Evolutionary conservation across 2,888 invertebrate species (phyloP).

Genomic region (Tholera decimalis): DNA sequence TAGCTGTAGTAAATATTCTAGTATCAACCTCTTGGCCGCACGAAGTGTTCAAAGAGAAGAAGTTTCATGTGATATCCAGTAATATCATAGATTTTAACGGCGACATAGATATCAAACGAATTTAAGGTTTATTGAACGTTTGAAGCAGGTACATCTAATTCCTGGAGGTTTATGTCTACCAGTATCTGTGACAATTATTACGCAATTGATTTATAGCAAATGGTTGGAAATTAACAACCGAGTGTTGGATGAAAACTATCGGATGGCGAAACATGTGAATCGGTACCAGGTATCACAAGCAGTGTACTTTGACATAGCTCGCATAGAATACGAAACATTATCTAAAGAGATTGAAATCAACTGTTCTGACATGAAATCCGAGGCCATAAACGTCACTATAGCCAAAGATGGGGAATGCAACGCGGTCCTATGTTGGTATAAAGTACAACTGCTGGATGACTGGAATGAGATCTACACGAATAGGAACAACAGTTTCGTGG

Average conservation of each 20-base stretch:
- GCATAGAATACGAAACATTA: slow-evolving; percentile 33
- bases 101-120: slow-evolving; percentile 40
- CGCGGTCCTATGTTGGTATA: too few species aligned
- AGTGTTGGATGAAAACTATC: slow-evolving; percentile 40
- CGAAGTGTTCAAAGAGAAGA: slow-evolving; percentile 33
- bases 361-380: background rate
- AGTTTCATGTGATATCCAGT: slow-evolving; percentile 52
- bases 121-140: slow-evolving; percentile 10
- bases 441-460: too few species aligned
- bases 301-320: slow-evolving; percentile 29
- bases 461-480: too few species aligned
- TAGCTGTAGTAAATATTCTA: slow-evolving; percentile 45
- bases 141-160: slow-evolving; percentile 30
- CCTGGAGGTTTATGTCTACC: slow-evolving; percentile 49
- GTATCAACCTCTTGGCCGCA: slow-evolving; percentile 28
- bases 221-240: slow-evolving; percentile 48
- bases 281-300: slow-evolving; percentile 46
- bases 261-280: slow-evolving; percentile 43
- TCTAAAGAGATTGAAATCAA: slow-evolving; percentile 41
- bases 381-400: slow-evolving; percentile 13
- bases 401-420: too few species aligned
- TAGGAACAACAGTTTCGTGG: too few species aligned
- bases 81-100: slow-evolving; percentile 49
- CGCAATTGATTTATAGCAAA: slow-evolving; percentile 42
- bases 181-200: slow-evolving; percentile 37